These are phyloP conservation scores for Synergus umbraculus DNA, from an alignment of 2,888 invertebrate genomes.

Conservation along the genomic window DNA sequence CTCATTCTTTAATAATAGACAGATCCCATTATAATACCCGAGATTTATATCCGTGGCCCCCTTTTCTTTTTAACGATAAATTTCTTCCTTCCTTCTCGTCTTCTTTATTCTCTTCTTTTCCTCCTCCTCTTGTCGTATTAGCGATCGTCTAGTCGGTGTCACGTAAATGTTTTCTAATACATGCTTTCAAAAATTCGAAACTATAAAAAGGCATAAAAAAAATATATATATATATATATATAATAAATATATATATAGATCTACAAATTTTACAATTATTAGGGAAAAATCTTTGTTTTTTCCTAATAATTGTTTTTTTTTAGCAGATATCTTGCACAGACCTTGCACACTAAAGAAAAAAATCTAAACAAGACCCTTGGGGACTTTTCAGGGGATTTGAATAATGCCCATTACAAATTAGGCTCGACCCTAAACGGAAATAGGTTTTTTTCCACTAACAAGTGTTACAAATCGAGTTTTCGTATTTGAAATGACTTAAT, in stretches of 20 bases:
- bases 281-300: not conserved
- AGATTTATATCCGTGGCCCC: slow-evolving; percentile 76
- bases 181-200: not conserved
- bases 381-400: not conserved
- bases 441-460: not conserved
- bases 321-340: not conserved
- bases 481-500: slow-evolving; percentile 3
- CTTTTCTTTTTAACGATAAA: slow-evolving; percentile 77
- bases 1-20: slow-evolving; percentile 78
- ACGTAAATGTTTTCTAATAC: slow-evolving; percentile 11
- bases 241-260: no score
- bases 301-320: not conserved
- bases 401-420: slow-evolving; percentile 10
- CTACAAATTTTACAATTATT: no score
- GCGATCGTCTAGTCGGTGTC: slow-evolving; percentile 45
- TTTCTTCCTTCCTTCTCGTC: slow-evolving; percentile 68
- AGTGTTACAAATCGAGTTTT: not conserved
- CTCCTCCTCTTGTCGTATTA: slow-evolving; percentile 57
- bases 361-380: slow-evolving; percentile 10
- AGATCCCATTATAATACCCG: slow-evolving; percentile 77
- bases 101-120: slow-evolving; percentile 48
- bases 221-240: not conserved
- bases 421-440: slow-evolving; percentile 1
- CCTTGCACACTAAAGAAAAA: not conserved
- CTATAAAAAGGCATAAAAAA: not conserved